Base-by-base conservation (phyloP, 2,888 invertebrate species). In the Protonemura montana region DNA sequence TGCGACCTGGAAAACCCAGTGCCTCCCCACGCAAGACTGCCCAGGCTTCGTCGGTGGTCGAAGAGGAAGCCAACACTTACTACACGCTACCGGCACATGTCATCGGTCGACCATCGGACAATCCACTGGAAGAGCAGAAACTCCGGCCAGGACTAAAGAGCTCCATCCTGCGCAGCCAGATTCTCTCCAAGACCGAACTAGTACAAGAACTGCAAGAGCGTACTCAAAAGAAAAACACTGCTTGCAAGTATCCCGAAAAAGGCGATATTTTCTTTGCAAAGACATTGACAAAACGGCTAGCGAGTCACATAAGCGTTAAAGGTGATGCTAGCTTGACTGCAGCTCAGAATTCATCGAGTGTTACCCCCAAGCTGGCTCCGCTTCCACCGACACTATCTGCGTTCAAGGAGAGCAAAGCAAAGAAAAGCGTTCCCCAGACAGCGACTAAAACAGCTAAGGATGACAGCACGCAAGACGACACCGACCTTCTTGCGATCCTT, bases 401-500 rank as follows among this genome's bases (percentile, higher is more conserved):
- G 13, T 59, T 59, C 59, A 59, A 59, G 13, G 59, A 59, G 59
- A 59, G 59, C 59, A 59, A 59, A 21, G 59, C 59, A 21, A 59
- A 59, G 59, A 59, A 59, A 21, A 13, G 16, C 6, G 59, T 21
- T 1, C 16, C 59, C 6, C 59, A 10, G 59, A 10, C 3, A 21
- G 6, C 59, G 16, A 2, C 59, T 2, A 41, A 41, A 41, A 5
- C 41, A 5, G 41, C 5, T 5, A 5, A 5, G 86, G 29, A 85
- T 88, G 87, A 82, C 35, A 85, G 85, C n/a, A 88, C 76, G 27
- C 86, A 76, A 87, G 92, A 93, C 88, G 92, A 93, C 89, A 92
- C 92, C 25, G 94, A 94, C 88, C 89, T 94, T 29, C 89, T 94
- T 21, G 93, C 93, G 0, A 93, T 94, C 88, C 90, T 94, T 25